Percentiles rank a stretch among this genome's conserved stretches.
phyloP scores from a whole-genome alignment of 2,113 vertebrate species.

The Proteles cristata region DNA sequence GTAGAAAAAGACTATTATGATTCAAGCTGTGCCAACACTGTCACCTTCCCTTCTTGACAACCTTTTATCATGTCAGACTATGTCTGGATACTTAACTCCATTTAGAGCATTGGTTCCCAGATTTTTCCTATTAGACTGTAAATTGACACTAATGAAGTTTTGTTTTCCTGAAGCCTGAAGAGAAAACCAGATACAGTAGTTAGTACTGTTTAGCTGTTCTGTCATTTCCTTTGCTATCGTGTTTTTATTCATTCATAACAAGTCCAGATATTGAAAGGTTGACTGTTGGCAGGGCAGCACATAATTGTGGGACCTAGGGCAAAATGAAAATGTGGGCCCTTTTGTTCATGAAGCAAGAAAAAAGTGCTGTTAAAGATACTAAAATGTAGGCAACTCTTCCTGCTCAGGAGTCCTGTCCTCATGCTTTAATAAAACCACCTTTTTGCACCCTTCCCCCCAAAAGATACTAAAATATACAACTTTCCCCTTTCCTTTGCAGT shows the following conservation, averaged over 20 bases:
- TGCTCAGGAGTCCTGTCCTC: not conserved
- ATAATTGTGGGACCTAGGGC: not conserved
- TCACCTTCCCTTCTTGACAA: not conserved
- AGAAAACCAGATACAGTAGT: slow-evolving; percentile 25
- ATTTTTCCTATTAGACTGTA: slow-evolving; percentile 20
- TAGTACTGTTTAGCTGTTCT: not conserved
- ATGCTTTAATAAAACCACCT: not conserved
- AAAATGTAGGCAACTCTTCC: not conserved
- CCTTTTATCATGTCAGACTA: not conserved
- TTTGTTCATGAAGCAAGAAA: slow-evolving; percentile 37
- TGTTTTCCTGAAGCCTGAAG: slow-evolving; percentile 31
- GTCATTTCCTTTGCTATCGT: not conserved
- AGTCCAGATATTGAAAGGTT: not conserved
- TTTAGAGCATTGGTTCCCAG: not conserved
- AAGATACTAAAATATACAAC: not conserved
- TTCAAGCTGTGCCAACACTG: not conserved
- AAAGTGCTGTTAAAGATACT: not conserved
- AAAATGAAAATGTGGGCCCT: not conserved
- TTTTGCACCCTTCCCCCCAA: not conserved
- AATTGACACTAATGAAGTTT: slow-evolving; percentile 20
- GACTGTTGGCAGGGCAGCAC: not conserved
- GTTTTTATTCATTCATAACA: slow-evolving; percentile 48
- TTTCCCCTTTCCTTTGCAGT: slow-evolving; percentile 10
- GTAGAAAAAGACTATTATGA: not conserved
- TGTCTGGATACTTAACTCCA: not conserved